Evolutionary conservation across 2,113 vertebrate genomes (phyloP).

Genomic region (Hippocampus zosterae): DNA sequence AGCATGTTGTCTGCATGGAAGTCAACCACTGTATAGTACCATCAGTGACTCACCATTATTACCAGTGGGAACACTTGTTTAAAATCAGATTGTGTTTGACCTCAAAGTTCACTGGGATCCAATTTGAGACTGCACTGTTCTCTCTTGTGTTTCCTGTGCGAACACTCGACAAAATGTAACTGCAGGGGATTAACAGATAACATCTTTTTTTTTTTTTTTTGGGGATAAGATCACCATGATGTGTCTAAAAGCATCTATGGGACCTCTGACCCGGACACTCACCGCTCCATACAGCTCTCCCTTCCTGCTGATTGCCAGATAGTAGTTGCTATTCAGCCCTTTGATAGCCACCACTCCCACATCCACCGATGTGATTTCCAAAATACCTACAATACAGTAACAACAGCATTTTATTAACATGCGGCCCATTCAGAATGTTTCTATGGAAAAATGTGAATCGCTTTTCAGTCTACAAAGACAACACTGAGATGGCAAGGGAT

Average conservation of each 20-base stretch:
- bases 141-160: not conserved
- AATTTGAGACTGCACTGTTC: too few relatives aligned
- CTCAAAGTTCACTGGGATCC: not conserved
- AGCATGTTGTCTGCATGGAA: too few relatives aligned
- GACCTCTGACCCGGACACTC: constrained; percentile 74
- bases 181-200: constrained; percentile 41
- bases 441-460: not conserved
- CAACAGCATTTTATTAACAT: constrained; percentile 9
- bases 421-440: constrained; percentile 4
- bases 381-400: constrained; percentile 77
- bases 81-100: not conserved
- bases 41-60: too few relatives aligned
- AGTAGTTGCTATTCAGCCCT: constrained; percentile 91
- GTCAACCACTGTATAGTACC: too few relatives aligned
- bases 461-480: not conserved
- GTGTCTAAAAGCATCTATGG: constrained; percentile 36
- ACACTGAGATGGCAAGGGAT: not conserved
- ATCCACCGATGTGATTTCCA: constrained; percentile 95
- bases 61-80: too few relatives aligned
- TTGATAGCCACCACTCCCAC: constrained; percentile 94
- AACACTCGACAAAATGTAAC: not conserved
- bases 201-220: constrained; percentile 1
- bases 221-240: constrained; percentile 36
- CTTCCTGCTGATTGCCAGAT: constrained; percentile 93
- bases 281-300: constrained; percentile 94